Conservation (phyloP, 2,797 vertebrate species). For the Austrolebias charrua region DNA sequence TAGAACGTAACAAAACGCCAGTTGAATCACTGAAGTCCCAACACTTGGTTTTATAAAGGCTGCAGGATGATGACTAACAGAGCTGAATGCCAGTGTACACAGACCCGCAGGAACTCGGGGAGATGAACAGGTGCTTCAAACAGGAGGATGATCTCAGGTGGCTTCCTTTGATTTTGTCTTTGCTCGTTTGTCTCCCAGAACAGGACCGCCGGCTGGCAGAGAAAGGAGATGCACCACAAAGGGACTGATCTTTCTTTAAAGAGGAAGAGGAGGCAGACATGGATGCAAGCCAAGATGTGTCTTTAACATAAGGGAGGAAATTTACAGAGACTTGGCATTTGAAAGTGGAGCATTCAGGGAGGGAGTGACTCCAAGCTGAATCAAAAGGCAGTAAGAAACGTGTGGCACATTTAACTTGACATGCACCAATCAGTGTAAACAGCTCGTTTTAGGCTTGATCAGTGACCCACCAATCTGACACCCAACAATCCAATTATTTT, state of each 20-base stretch:
- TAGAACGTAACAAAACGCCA: constrained; percentile 8
- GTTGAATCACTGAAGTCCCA: background rate
- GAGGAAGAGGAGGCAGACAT: constrained; percentile 9
- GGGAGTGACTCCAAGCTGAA: constrained; percentile 5
- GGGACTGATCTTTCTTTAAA: constrained; percentile 25
- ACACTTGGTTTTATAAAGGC: constrained; percentile 13
- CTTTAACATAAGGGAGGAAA: constrained; percentile 19
- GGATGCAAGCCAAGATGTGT: constrained; percentile 21
- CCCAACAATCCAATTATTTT: too few species aligned
- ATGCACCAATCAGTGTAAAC: too few species aligned
- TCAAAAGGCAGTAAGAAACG: background rate
- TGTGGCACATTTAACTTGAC: background rate
- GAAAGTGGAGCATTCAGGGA: constrained; percentile 2
- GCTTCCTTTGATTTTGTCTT: constrained; percentile 47
- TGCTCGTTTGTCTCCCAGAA: constrained; percentile 43
- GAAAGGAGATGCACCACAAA: constrained; percentile 33
- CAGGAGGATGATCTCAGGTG: constrained; percentile 47
- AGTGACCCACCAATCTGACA: too few species aligned
- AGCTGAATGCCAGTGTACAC: constrained; percentile 14
- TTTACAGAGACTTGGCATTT: constrained; percentile 34
- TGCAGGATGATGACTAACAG: constrained; percentile 26
- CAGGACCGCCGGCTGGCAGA: constrained; percentile 31
- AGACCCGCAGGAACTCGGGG: constrained; percentile 18
- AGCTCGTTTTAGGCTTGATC: too few species aligned
- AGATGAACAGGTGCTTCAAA: constrained; percentile 52